These are phyloP conservation scores for Dione vanillae DNA, from an alignment of 2,888 invertebrate genomes.

Conservation along the genomic window DNA sequence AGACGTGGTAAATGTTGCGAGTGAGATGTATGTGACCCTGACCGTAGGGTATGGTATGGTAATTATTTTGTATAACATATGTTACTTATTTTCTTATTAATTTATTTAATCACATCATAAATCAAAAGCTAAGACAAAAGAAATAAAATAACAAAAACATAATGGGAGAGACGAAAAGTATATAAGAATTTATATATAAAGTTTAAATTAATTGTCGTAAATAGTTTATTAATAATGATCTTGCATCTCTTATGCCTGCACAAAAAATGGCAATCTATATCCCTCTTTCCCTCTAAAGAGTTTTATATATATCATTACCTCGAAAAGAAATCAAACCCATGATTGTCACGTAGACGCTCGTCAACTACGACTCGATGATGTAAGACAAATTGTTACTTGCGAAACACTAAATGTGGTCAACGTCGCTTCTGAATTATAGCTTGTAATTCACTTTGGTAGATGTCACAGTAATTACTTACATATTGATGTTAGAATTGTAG, in stretches of 20 bases:
- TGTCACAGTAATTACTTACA: slow-evolving; percentile 18
- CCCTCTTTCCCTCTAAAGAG: no score
- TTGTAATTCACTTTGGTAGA: slow-evolving; percentile 48
- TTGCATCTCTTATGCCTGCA: no score
- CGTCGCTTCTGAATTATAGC: slow-evolving; percentile 52
- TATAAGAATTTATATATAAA: no score
- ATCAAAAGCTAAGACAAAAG: no score
- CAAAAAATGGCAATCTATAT: no score
- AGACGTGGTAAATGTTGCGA: slow-evolving; percentile 46
- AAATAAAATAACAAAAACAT: no score
- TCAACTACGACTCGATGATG: not conserved
- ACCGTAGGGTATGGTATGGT: not conserved
- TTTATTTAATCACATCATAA: no score
- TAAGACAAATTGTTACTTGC: not conserved
- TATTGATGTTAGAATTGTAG: slow-evolving; percentile 1
- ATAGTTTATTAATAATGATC: no score
- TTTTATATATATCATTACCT: no score
- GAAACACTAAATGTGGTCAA: slow-evolving; percentile 43
- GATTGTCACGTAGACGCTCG: not conserved
- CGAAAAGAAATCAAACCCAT: slow-evolving; percentile 40
- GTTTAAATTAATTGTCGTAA: no score
- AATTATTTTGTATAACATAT: not conserved
- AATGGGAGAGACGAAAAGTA: no score
- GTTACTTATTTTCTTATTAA: no score
- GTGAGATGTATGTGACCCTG: slow-evolving; percentile 53